phyloP scores from a whole-genome alignment of 92 coral and sea anemone genomes.

The Porites evermanni region DNA sequence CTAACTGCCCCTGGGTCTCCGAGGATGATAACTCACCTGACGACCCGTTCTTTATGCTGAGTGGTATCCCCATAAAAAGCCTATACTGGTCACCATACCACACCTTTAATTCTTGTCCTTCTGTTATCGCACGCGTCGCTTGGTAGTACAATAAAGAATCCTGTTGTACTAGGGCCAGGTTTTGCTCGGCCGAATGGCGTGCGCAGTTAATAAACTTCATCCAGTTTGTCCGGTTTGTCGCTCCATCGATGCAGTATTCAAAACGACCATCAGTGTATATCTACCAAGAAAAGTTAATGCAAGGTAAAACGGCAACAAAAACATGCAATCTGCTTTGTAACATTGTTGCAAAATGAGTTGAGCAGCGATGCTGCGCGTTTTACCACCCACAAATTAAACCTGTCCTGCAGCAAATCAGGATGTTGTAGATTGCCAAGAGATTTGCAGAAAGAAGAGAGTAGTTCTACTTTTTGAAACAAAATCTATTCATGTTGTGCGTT shows the following conservation, averaged over 20 bases:
- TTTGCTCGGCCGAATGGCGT: slow-evolving; percentile 65
- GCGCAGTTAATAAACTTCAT: slow-evolving; percentile 85
- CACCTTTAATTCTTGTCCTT: slow-evolving; percentile 80
- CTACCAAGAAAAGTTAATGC: slow-evolving; percentile 6
- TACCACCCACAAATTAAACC: too few species aligned
- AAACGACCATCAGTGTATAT: slow-evolving; percentile 64
- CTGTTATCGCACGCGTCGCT: slow-evolving; percentile 64
- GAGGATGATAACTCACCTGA: neutral
- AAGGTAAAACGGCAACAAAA: neutral
- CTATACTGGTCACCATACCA: slow-evolving; percentile 83
- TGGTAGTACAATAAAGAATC: slow-evolving; percentile 73
- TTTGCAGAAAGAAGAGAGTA: too few species aligned
- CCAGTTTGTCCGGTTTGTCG: slow-evolving; percentile 70
- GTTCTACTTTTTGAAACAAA: too few species aligned
- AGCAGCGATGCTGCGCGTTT: too few species aligned
- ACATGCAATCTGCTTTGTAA: too few species aligned
- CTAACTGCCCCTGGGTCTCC: neutral
- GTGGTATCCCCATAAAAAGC: slow-evolving; percentile 75
- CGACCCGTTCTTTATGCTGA: neutral
- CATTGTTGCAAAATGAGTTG: too few species aligned
- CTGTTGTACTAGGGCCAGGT: slow-evolving; percentile 67
- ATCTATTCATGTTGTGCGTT: too few species aligned
- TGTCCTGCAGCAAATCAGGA: too few species aligned
- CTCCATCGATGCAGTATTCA: slow-evolving; percentile 73
- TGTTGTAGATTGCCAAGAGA: too few species aligned